Percentiles rank a stretch among this genome's conserved stretches.
Evolutionary conservation across 2,888 invertebrate genomes (phyloP).

Genomic region (Ochlodes sylvanus): DNA sequence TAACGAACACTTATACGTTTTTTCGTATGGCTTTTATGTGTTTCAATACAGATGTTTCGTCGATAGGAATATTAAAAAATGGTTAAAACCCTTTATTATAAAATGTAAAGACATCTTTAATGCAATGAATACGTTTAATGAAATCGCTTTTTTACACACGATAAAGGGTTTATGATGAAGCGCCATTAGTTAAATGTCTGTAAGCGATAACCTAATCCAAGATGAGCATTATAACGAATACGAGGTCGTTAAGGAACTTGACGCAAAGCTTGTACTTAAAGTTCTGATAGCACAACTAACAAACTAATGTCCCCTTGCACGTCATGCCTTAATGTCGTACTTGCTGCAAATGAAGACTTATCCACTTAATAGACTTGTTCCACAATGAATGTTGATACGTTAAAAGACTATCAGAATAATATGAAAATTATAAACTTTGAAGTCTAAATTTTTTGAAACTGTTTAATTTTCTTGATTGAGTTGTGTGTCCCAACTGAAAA

Average conservation of each 20-base stretch:
- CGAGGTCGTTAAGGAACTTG: constrained; percentile 30
- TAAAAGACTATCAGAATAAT: background rate
- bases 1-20: constrained; percentile 27
- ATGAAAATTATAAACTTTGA: too few species aligned
- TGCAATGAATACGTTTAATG: constrained; percentile 19
- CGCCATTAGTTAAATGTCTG: constrained; percentile 32
- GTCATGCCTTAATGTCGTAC: constrained; percentile 29
- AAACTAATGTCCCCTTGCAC: constrained; percentile 30
- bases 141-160: constrained; percentile 22
- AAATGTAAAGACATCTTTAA: constrained; percentile 15
- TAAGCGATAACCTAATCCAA: constrained; percentile 36
- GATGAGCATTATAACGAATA: constrained; percentile 31
- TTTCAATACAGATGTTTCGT: constrained; percentile 19
- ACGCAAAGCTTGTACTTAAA: constrained; percentile 31
- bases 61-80: constrained; percentile 6
- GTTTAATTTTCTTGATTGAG: too few species aligned
- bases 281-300: constrained; percentile 34
- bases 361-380: background rate
- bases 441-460: too few species aligned
- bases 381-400: background rate
- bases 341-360: constrained; percentile 26
- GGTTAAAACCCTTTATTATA: constrained; percentile 5
- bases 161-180: constrained; percentile 30
- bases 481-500: too few species aligned
- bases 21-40: constrained; percentile 11